Evolutionary conservation across 1,140 invertebrate genomes (phyloP), one percentile per base, ranked within the genome.

Genomic region (Bombus ignitus): DNA sequence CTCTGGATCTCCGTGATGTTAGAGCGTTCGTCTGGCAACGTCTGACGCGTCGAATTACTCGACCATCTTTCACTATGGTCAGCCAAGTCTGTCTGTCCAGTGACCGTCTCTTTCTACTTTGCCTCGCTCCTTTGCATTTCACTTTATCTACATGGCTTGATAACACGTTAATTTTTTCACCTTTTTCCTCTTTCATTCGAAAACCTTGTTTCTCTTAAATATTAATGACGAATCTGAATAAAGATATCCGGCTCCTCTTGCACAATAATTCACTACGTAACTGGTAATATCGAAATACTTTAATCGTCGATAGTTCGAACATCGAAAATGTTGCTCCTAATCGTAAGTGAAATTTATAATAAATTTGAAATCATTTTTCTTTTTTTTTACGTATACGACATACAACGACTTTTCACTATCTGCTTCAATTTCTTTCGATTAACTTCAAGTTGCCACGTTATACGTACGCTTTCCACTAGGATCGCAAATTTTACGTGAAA

Each of bases 31-130:
- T 70, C 72, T 77, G 73, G 39, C 47, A 53, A 66, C 75, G 86
- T 81, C 77, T 72, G 82, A 81, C 72, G 81, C 44, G 76, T 88
- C 87, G 83, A 89, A 89, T 89, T 88, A 86, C 77, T 65, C 18
- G 72, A 37, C 35, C 32, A 65, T 70, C 76, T 78, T 57, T 84
- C 65, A 35, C 28, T 15, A 22, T 42, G 9, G 3, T 4, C 18
- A 39, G 47, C 70, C 68, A 18, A 9, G 28, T 8, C n/a, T 1
- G 53, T 82, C 81, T 74, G 35, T 6, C 32, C 42, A 74, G 59
- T 35, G 9, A 73, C 80, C 28, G 47, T 37, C 53, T 76, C 74
- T 32, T 25, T 37, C 53, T 62, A 25, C 65, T 62, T 53, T 68
- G 32, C 10, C n/a, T 39, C 13, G 28, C 9, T 59, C 12, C 18